Evolutionary conservation across 2,113 vertebrate species (phyloP).

Genomic region (Sander lucioperca): DNA sequence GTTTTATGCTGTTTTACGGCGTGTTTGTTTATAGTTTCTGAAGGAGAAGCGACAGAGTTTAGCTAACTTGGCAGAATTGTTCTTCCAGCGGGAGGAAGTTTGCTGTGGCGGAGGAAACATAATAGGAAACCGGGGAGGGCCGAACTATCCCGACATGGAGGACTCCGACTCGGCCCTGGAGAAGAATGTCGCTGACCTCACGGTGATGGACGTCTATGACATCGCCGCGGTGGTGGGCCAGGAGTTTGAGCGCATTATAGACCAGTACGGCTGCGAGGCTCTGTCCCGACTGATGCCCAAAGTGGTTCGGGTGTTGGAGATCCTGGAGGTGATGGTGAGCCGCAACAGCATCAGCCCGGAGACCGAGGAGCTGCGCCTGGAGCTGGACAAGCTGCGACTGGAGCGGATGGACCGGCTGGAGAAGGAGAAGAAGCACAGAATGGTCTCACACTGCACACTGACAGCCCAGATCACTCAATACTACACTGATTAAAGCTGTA

Average conservation of each 20-base stretch:
- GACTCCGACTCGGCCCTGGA: slow-evolving; percentile 89
- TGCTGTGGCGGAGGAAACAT: slow-evolving; percentile 48
- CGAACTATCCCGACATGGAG: slow-evolving; percentile 81
- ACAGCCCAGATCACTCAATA: background rate
- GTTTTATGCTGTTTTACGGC: background rate
- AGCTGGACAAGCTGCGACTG: slow-evolving; percentile 93
- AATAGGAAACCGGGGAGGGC: slow-evolving; percentile 58
- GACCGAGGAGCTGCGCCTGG: slow-evolving; percentile 95
- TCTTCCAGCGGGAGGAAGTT: slow-evolving; percentile 62
- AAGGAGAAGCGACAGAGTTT: background rate
- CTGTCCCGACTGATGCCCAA: slow-evolving; percentile 96
- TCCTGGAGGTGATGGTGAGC: slow-evolving; percentile 96
- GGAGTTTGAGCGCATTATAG: slow-evolving; percentile 97
- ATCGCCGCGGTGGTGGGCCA: slow-evolving; percentile 96
- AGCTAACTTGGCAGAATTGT: slow-evolving; percentile 43
- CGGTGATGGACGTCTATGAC: slow-evolving; percentile 98
- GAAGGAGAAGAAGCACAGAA: slow-evolving; percentile 93
- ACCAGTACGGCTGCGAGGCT: slow-evolving; percentile 95
- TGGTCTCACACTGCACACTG: slow-evolving; percentile 66
- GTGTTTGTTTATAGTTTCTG: background rate
- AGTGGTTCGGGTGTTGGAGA: slow-evolving; percentile 96
- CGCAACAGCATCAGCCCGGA: slow-evolving; percentile 92
- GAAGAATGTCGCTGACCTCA: slow-evolving; percentile 95
- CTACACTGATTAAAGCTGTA: background rate
- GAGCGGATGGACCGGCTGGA: slow-evolving; percentile 94